These are phyloP conservation scores for Bombus affinis DNA, from an alignment of 1,140 invertebrate species.

Conservation along the genomic window DNA sequence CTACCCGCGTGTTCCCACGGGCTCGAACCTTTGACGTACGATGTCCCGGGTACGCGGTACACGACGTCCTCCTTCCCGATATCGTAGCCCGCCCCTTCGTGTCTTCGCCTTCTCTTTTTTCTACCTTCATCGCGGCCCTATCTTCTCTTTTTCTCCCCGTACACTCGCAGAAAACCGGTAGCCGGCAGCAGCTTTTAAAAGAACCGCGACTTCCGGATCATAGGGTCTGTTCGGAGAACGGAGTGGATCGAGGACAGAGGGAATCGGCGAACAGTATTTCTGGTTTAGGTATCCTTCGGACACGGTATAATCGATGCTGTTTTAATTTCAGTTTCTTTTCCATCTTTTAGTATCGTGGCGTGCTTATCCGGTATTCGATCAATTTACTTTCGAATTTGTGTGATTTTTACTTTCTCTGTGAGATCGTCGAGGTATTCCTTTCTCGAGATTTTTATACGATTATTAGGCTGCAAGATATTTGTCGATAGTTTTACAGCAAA, in stretches of 20 bases:
- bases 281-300: neutral
- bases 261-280: conserved; percentile 13
- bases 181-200: conserved; percentile 37
- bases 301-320: too few species aligned
- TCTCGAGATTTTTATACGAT: too few species aligned
- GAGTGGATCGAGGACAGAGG: neutral
- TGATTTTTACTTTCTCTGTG: too few species aligned
- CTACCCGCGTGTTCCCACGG: conserved; percentile 70
- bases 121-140: conserved; percentile 31
- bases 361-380: too few species aligned
- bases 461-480: too few species aligned
- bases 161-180: conserved; percentile 55
- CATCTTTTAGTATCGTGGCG: too few species aligned
- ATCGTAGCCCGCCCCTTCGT: conserved; percentile 55
- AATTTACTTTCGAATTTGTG: too few species aligned
- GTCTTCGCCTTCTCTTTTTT: conserved; percentile 4
- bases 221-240: conserved; percentile 17
- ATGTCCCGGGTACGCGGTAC: conserved; percentile 65
- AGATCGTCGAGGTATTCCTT: too few species aligned
- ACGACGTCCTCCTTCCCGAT: conserved; percentile 70
- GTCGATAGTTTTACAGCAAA: too few species aligned
- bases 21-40: conserved; percentile 70
- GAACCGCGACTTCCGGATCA: conserved; percentile 52
- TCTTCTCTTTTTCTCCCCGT: conserved; percentile 54
- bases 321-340: too few species aligned